phyloP scores from a whole-genome alignment of 2,113 vertebrate species.

The Leptodactylus fuscus region DNA sequence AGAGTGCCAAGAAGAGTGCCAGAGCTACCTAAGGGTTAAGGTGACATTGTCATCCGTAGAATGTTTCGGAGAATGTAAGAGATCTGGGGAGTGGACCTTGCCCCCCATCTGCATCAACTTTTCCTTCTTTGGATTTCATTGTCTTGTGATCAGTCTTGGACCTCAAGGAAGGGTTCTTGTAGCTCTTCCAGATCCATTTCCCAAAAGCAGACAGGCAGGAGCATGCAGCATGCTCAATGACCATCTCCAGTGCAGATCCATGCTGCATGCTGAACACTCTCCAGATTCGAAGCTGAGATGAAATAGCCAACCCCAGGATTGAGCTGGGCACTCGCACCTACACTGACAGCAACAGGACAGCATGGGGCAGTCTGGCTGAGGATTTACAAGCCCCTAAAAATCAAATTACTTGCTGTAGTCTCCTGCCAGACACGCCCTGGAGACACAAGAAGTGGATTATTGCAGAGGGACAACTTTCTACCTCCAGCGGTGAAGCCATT shows the following conservation, averaged over 20 bases:
- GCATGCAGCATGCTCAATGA: conserved; percentile 40
- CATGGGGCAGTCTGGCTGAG: conserved; percentile 67
- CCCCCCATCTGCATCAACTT: conserved; percentile 39
- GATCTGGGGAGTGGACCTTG: conserved; percentile 2
- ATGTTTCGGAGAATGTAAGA: conserved; percentile 6
- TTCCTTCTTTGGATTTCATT: conserved; percentile 35
- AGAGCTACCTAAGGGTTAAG: conserved; percentile 15
- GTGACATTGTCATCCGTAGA: neutral
- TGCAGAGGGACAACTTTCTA: conserved; percentile 51
- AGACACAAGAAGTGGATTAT: conserved; percentile 52
- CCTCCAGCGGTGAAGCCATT: conserved; percentile 35
- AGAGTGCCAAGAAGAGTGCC: neutral
- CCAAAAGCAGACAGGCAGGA: conserved; percentile 15
- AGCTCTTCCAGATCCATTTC: conserved; percentile 10
- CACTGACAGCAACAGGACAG: neutral
- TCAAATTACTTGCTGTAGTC: neutral
- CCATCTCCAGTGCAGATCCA: neutral
- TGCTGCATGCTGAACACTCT: conserved; percentile 31
- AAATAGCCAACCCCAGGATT: neutral
- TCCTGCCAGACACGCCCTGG: conserved; percentile 55
- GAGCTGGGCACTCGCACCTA: neutral
- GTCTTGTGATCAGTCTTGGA: neutral
- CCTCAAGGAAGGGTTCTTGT: conserved; percentile 9
- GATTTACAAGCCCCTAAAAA: neutral
- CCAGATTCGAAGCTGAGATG: neutral